Evolutionary conservation across 37 sponge, comb jelly and placozoan genomes (phyloP).

Genomic region (Beroe ovata): DNA sequence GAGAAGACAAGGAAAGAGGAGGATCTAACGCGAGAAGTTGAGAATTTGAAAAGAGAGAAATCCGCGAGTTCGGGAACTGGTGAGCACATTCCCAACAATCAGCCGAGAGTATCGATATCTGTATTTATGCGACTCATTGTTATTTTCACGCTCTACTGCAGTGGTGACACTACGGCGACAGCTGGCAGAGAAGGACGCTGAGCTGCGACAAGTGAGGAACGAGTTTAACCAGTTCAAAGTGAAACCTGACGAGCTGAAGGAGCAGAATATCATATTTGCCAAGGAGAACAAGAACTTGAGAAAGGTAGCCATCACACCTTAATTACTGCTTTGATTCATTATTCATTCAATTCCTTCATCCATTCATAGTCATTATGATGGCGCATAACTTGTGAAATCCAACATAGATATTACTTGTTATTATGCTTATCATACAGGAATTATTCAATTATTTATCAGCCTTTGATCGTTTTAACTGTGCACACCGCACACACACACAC

Average conservation of each 20-base stretch:
- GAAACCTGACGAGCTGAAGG: conserved; percentile 65
- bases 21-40: background rate
- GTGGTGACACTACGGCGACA: conserved; percentile 41
- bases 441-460: no score
- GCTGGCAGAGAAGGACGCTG: conserved; percentile 56
- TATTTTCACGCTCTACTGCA: background rate
- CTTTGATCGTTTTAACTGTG: no score
- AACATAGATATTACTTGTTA: no score
- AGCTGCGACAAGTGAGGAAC: background rate
- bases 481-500: no score
- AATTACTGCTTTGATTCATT: background rate
- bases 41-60: conserved; percentile 32
- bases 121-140: background rate
- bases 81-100: background rate
- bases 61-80: background rate
- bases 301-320: conserved; percentile 34
- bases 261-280: conserved; percentile 28
- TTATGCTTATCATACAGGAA: no score
- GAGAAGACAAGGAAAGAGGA: conserved; percentile 36
- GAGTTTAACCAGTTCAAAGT: conserved; percentile 56
- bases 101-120: no score
- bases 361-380: no score
- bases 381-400: no score
- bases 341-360: no score
- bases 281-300: conserved; percentile 60